Conservation (phyloP, 1,140 invertebrate genomes). For the Hypsibius dujardini region DNA sequence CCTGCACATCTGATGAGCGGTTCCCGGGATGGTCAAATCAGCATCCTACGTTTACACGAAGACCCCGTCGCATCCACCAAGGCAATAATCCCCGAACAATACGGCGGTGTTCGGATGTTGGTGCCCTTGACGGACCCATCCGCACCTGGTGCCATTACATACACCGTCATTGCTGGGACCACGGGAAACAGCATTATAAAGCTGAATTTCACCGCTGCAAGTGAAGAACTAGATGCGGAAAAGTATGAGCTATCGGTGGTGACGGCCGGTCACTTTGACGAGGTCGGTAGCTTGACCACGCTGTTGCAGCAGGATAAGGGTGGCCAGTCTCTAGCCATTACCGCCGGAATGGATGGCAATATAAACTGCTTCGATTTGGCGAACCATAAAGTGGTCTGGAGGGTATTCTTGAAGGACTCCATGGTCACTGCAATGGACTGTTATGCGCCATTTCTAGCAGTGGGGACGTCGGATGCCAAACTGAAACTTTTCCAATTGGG, state of each 20-base stretch:
- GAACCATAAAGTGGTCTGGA: background rate
- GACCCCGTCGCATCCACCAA: background rate
- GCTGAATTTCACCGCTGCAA: background rate
- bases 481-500: background rate
- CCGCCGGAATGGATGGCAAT: slow-evolving; percentile 10
- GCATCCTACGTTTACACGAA: background rate
- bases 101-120: background rate
- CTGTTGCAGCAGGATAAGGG: slow-evolving; percentile 3
- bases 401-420: background rate
- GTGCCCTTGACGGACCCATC: background rate
- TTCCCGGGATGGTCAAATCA: background rate
- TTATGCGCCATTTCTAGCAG: background rate
- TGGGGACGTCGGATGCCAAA: slow-evolving; percentile 9
- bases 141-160: no score
- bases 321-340: background rate
- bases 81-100: background rate
- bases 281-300: background rate
- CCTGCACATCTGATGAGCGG: background rate
- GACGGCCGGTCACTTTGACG: slow-evolving; percentile 12
- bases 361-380: background rate
- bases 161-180: background rate
- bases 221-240: background rate
- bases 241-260: background rate
- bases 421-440: background rate
- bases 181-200: background rate